Base-by-base conservation (phyloP, 2,113 vertebrate genomes). In the Pao palembangensis region DNA sequence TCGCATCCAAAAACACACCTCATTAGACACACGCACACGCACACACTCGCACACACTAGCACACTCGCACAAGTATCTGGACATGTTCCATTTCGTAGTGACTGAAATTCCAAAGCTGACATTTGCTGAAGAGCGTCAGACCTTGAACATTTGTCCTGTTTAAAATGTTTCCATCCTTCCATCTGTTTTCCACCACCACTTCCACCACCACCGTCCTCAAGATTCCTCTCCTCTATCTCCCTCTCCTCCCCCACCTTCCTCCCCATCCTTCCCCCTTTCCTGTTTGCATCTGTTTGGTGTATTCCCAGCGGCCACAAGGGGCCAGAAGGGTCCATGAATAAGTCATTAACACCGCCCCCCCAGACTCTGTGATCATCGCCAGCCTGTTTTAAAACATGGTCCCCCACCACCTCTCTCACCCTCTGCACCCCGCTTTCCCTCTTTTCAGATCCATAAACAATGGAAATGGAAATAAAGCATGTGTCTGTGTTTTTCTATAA, bases 241-340 rank as follows among this genome's bases (percentile, higher is more conserved):
- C 71, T 51, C 67, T 18, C 57, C 48, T 84, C 51, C 44, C 47
- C 63, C 67, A 41, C 34, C 51, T 67, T 70, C 61, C 67, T 52
- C 55, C 51, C 67, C 10, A 53, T 43, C 58, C 51, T 28, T 65
- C 66, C 65, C 55, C 54, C 80, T 84, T 66, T 67, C 67, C 62
- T 59, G 38, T 61, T 63, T 83, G 76, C 88, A 89, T 90, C 84
- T 89, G 88, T 84, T 83, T 83, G 78, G 66, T 78, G 59, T 74
- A 75, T 60, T 86, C 85, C 85, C 81, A 54, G 58, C 69, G 76
- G 85, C 73, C 11, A 0, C 20, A 38, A 77, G 75, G 79, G 87
- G 84, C 83, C 88, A 87, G 88, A 85, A 87, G 85, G 83, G 78
- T 64, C 80, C 71, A 89, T 90, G 88, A 90, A 90, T 90, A 88